Base-by-base conservation (phyloP, 2,797 vertebrate species). In the Alcedo quadribrachys region DNA sequence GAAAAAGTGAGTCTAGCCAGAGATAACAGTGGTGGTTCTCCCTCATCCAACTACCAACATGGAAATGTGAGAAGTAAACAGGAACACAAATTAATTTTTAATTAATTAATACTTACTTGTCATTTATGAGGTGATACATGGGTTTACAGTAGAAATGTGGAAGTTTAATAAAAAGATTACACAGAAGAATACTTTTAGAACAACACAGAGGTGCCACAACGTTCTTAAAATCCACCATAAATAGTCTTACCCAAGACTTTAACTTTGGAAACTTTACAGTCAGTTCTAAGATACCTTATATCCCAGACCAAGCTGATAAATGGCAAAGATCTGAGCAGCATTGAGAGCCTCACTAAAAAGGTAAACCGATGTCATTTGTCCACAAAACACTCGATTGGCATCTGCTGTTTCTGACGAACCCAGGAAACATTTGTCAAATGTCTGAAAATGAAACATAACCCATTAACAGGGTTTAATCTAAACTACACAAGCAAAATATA, bases 351-450 rank as follows among this genome's bases (percentile, higher is more conserved):
- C 99, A 92, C 98, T 98, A 63, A 99, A 99, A 94, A 99, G 98
- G 97, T 99, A 99, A 91, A 99, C 98, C 3, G 99, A 98, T 54
- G 99, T 98, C 99, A 99, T 99, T 96, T 99, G 99, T 60, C 99
- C 99, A 89, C 99, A 99, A 95, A 99, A 99, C 61, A 99, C 98
- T 55, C 99, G 98, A 94, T 99, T 99, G 89, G 98, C 98, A 90
- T 99, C 99, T 40, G 99, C 99, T 15, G 99, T 99, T 98, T 99
- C 99, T 11, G 99, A 99, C 5, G 99, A 99, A 48, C 99, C 99
- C 96, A 99, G 98, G 98, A 99, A 99, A 97, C 99, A 99, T 95
- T 99, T 99, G 97, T 99, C 99, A 97, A 99, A 99, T 0, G 99
- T 99, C 99, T 99, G 96, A 61, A 92, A 96, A 91, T 46, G 27